phyloP scores from a whole-genome alignment of 1,140 invertebrate species.

The Macrotrachela quadricornifera region DNA sequence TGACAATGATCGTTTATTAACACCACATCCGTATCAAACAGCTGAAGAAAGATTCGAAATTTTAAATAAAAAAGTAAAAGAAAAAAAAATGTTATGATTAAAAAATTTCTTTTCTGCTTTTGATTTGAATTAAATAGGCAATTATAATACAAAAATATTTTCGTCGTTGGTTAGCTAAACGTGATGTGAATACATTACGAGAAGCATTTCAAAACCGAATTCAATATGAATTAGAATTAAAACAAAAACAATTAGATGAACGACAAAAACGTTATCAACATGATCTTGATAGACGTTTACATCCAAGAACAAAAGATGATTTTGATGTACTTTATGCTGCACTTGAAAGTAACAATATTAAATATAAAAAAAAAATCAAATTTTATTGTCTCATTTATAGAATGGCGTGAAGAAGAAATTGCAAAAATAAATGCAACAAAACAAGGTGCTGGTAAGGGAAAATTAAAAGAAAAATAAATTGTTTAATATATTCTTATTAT shows the following conservation, averaged over 20 bases:
- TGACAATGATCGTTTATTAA: conserved; percentile 21
- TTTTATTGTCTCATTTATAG: conserved; percentile 12
- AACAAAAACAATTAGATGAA: conserved; percentile 15
- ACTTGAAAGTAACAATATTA: conserved; percentile 22
- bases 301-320: conserved; percentile 29
- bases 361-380: not conserved
- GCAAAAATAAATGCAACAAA: conserved; percentile 21
- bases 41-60: conserved; percentile 19
- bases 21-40: conserved; percentile 24
- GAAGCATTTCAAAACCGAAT: not conserved
- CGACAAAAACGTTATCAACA: conserved; percentile 13
- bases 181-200: conserved; percentile 12
- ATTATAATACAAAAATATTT: conserved; percentile 17
- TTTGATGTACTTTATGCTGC: conserved; percentile 30
- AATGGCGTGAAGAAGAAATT: conserved; percentile 27
- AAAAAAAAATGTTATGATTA: too few relatives aligned
- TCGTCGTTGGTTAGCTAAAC: conserved; percentile 15
- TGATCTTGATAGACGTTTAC: conserved; percentile 28
- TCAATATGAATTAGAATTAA: conserved; percentile 7
- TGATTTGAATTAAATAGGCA: too few relatives aligned
- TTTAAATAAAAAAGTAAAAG: conserved; percentile 5
- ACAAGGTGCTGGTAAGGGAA: conserved; percentile 14
- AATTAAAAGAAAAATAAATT: too few relatives aligned
- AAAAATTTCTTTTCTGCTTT: too few relatives aligned
- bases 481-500: too few relatives aligned